phyloP scores from a whole-genome alignment of 1,140 invertebrate genomes.

The Pseudomyrmex dendroicus region DNA sequence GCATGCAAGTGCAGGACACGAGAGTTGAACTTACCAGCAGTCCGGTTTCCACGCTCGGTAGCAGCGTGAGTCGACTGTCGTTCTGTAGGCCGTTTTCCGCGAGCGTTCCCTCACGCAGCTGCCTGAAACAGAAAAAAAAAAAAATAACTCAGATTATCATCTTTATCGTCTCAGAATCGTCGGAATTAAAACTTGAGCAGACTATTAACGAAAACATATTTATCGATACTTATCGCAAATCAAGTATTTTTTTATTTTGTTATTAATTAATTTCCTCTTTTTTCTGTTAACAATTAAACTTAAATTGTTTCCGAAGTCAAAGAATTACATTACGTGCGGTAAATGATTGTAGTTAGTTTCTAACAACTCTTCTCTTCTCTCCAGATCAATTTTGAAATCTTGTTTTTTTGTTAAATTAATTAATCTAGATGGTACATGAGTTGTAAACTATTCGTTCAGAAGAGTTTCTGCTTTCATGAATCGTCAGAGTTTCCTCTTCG shows the following conservation, averaged over 20 bases:
- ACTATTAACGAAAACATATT: background rate
- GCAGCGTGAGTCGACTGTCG: slow-evolving; percentile 94
- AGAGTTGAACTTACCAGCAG: slow-evolving; percentile 90
- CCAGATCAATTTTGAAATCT: too few relatives aligned
- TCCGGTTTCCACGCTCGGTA: slow-evolving; percentile 97
- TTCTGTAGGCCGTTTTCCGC: slow-evolving; percentile 94
- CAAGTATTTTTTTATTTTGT: too few relatives aligned
- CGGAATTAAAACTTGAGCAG: background rate
- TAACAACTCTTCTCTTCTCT: too few relatives aligned
- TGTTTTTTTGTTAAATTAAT: too few relatives aligned
- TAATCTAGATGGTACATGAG: too few relatives aligned
- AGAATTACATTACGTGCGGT: too few relatives aligned
- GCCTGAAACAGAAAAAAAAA: slow-evolving; percentile 88
- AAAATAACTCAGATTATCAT: background rate
- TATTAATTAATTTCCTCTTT: too few relatives aligned
- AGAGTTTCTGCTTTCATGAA: too few relatives aligned
- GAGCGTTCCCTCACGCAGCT: slow-evolving; percentile 94
- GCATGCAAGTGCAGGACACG: background rate
- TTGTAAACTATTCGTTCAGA: too few relatives aligned
- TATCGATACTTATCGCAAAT: background rate
- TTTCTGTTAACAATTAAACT: background rate
- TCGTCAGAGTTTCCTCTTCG: too few relatives aligned
- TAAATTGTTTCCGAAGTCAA: background rate
- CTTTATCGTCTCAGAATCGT: background rate
- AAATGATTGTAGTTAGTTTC: too few relatives aligned